phyloP scores from a whole-genome alignment of 1,140 invertebrate species.

The Acyrthosiphon pisum region DNA sequence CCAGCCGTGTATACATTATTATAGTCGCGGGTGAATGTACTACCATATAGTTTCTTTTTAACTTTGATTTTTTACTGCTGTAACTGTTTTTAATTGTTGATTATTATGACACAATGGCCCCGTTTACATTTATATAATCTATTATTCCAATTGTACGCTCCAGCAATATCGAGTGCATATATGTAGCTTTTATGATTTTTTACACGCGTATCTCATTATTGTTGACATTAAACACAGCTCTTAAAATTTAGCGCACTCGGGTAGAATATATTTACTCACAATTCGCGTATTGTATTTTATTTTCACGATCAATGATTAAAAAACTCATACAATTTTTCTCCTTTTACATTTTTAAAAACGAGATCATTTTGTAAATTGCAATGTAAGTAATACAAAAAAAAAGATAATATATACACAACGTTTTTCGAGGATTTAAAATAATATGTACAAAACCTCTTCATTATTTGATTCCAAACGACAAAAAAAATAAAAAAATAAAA shows the following conservation, averaged over 20 bases:
- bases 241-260: slow-evolving; percentile 11
- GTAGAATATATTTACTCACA: not conserved
- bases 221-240: not conserved
- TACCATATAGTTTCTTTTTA: not conserved
- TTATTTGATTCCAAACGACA: not conserved
- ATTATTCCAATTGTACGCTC: not conserved
- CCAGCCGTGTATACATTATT: not conserved
- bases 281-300: not conserved
- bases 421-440: slow-evolving; percentile 16
- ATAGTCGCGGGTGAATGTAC: not conserved
- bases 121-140: not conserved
- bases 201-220: not conserved
- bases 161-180: not conserved
- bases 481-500: not conserved
- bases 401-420: not conserved
- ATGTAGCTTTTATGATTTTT: not conserved
- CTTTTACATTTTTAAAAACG: not conserved
- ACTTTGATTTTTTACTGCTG: not conserved
- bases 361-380: slow-evolving; percentile 21
- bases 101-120: not conserved
- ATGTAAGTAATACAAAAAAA: not conserved
- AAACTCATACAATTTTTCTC: not conserved
- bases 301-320: not conserved
- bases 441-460: not conserved
- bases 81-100: not conserved